Evolutionary conservation across 2,113 vertebrate species (phyloP).

Genomic region (Pelecanoides urinatrix): DNA sequence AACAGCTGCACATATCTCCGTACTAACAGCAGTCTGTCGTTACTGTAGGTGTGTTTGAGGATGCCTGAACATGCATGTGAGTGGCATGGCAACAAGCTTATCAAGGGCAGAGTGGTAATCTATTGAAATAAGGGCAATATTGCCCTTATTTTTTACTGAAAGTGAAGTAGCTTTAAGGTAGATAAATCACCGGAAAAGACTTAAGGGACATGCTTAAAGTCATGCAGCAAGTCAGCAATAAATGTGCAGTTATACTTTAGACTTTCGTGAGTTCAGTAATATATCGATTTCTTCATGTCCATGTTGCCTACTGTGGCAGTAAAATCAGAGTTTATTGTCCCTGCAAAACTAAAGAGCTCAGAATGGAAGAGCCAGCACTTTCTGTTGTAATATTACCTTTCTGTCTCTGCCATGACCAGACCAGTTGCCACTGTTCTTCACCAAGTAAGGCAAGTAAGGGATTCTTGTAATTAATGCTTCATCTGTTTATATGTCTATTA

Average conservation of each 20-base stretch:
- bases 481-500: not conserved
- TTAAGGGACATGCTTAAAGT: not conserved
- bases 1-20: fast-evolving
- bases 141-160: not conserved
- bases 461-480: conserved; percentile 5
- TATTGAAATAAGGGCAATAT: not conserved
- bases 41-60: not conserved
- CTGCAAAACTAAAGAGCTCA: not conserved
- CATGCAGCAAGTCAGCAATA: not conserved
- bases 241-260: not conserved
- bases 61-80: not conserved
- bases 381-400: not conserved
- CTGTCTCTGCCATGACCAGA: not conserved
- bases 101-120: not conserved
- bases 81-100: not conserved
- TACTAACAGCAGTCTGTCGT: fast-evolving
- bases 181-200: not conserved
- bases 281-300: not conserved
- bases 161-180: not conserved
- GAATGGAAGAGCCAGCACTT: conserved; percentile 16
- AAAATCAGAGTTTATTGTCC: conserved; percentile 6
- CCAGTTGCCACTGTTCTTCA: not conserved
- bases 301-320: not conserved
- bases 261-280: not conserved
- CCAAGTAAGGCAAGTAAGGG: not conserved